Percentiles rank a stretch among this genome's conserved stretches.
These are phyloP conservation scores for Sebastolobus altivelis DNA, from an alignment of 2,797 vertebrate genomes.

Conservation along the genomic window DNA sequence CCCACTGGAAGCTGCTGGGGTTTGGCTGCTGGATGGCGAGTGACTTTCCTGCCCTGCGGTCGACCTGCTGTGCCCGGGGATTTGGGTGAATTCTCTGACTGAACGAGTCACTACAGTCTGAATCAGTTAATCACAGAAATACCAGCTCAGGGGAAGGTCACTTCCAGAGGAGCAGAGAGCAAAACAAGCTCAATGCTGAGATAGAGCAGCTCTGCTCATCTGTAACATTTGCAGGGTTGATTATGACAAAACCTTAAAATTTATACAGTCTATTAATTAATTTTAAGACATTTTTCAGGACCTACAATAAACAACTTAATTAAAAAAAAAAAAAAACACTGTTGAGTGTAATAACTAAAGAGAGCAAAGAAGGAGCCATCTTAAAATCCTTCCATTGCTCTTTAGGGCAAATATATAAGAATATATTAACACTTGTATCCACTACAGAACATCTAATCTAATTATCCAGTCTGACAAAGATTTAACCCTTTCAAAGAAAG, in stretches of 20 bases:
- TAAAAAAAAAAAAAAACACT: neutral
- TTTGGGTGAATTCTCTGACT: constrained; percentile 7
- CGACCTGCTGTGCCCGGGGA: neutral
- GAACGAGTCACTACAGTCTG: constrained; percentile 29
- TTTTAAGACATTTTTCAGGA: neutral
- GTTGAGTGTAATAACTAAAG: neutral
- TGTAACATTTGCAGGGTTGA: neutral
- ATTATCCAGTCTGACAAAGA: neutral
- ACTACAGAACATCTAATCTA: neutral
- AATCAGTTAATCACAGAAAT: constrained; percentile 37
- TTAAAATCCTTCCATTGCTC: neutral
- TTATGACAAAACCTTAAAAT: neutral
- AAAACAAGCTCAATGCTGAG: neutral
- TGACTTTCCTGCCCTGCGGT: neutral
- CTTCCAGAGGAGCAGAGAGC: neutral
- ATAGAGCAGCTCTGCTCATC: constrained; percentile 12
- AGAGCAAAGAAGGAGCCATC: neutral
- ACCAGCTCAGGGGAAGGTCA: constrained; percentile 59
- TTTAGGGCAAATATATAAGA: neutral
- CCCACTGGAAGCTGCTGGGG: neutral
- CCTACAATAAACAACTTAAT: neutral
- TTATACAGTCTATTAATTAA: neutral
- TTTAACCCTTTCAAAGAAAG: neutral
- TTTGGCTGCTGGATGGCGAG: neutral
- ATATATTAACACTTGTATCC: neutral